Conservation (phyloP, 2,888 invertebrate species). For the Monopis laevigella region DNA sequence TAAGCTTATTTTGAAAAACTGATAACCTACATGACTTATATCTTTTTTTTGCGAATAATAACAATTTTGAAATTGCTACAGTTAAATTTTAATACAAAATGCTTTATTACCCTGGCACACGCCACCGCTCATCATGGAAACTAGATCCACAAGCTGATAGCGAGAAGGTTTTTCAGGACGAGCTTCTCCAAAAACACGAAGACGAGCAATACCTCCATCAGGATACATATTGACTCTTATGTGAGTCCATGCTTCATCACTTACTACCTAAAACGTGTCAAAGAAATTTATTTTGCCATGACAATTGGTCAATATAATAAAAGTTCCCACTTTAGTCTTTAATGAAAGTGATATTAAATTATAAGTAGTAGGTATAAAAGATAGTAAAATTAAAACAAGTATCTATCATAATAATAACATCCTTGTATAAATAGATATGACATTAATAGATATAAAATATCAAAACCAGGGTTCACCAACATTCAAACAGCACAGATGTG, state of each 20-base stretch:
- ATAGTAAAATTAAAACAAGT: too few relatives aligned
- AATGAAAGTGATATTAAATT: too few relatives aligned
- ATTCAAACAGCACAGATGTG: too few relatives aligned
- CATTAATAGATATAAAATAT: too few relatives aligned
- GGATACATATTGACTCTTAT: slow-evolving; percentile 71
- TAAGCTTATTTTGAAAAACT: too few relatives aligned
- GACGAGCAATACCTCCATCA: slow-evolving; percentile 71
- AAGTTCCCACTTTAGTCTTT: too few relatives aligned
- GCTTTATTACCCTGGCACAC: slow-evolving; percentile 48
- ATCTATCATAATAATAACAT: too few relatives aligned
- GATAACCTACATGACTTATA: too few relatives aligned
- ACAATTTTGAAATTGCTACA: not conserved
- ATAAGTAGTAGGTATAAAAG: too few relatives aligned
- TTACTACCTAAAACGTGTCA: slow-evolving; percentile 41
- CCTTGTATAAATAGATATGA: too few relatives aligned
- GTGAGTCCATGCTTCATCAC: slow-evolving; percentile 64
- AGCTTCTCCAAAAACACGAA: slow-evolving; percentile 67
- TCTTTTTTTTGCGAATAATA: too few relatives aligned
- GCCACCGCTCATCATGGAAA: slow-evolving; percentile 63
- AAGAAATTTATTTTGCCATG: not conserved
- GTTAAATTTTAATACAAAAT: not conserved
- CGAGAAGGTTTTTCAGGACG: slow-evolving; percentile 37
- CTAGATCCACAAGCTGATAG: slow-evolving; percentile 55
- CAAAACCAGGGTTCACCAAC: too few relatives aligned
- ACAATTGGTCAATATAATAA: not conserved